Conservation (phyloP, 92 coral and sea anemone genomes). For the Bergia sp. region DNA sequence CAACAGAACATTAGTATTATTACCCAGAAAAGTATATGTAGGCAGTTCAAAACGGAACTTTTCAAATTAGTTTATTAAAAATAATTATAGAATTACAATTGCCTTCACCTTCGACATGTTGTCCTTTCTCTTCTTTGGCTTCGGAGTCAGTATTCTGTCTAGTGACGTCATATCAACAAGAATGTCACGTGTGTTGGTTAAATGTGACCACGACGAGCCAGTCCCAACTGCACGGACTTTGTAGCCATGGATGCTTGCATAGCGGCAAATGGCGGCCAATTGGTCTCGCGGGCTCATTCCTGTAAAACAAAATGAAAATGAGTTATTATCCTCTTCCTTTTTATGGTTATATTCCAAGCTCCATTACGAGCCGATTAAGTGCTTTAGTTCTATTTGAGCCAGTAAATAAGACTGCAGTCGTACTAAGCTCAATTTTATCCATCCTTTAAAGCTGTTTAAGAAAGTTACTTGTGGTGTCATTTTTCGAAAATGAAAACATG, state of each 20-base stretch:
- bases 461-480: too few relatives aligned
- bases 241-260: constrained; percentile 64
- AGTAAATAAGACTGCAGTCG: too few relatives aligned
- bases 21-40: too few relatives aligned
- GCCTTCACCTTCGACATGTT: constrained; percentile 56
- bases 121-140: constrained; percentile 51
- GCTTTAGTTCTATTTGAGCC: too few relatives aligned
- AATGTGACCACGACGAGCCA: constrained; percentile 81
- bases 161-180: constrained; percentile 72
- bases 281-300: constrained; percentile 63
- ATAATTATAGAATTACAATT: constrained; percentile 38
- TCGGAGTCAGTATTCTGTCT: constrained; percentile 64
- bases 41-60: background rate
- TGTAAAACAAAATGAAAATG: background rate
- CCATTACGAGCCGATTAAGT: too few relatives aligned
- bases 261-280: constrained; percentile 68
- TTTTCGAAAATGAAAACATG: too few relatives aligned
- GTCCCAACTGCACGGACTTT: constrained; percentile 76
- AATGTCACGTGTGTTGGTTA: constrained; percentile 75
- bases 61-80: too few relatives aligned
- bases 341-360: too few relatives aligned
- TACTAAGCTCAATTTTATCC: too few relatives aligned
- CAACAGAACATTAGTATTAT: too few relatives aligned
- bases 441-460: too few relatives aligned
- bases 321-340: too few relatives aligned